phyloP scores from a whole-genome alignment of 2,113 vertebrate species.

The Lycocorax pyrrhopterus region DNA sequence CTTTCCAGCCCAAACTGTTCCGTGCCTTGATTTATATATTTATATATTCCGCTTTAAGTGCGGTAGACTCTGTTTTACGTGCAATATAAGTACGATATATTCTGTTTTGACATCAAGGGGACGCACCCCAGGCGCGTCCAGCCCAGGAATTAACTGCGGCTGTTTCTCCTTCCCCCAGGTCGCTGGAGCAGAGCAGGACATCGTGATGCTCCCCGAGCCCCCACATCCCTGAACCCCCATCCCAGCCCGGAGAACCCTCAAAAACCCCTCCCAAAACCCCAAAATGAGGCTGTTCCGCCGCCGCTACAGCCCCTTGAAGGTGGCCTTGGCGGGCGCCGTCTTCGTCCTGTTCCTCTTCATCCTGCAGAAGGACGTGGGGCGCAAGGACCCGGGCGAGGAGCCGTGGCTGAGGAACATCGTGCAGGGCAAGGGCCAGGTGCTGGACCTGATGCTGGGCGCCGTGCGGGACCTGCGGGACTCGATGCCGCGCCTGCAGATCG shows the following conservation, averaged over 20 bases:
- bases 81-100: rapidly evolving
- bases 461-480: conserved; percentile 85
- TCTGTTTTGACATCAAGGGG: neutral
- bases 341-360: conserved; percentile 84
- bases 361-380: conserved; percentile 80
- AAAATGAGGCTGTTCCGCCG: conserved; percentile 82
- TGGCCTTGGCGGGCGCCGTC: conserved; percentile 78
- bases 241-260: rapidly evolving
- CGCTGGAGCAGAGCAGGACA: neutral
- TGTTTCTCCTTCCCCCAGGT: neutral
- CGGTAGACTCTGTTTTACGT: too few species aligned
- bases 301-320: conserved; percentile 82
- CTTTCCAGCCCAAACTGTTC: neutral
- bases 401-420: conserved; percentile 88
- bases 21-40: neutral
- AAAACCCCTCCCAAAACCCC: neutral
- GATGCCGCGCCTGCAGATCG: conserved; percentile 85
- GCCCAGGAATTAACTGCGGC: neutral
- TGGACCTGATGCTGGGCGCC: conserved; percentile 84
- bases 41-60: neutral
- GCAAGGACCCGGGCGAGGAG: conserved; percentile 58
- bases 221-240: neutral
- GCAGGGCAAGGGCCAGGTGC: conserved; percentile 77
- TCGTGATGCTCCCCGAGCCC: neutral
- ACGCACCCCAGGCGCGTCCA: rapidly evolving